Percentiles rank a stretch among this genome's conserved stretches.
phyloP scores from a whole-genome alignment of 2,888 invertebrate species.

The Oscheius sp. region DNA sequence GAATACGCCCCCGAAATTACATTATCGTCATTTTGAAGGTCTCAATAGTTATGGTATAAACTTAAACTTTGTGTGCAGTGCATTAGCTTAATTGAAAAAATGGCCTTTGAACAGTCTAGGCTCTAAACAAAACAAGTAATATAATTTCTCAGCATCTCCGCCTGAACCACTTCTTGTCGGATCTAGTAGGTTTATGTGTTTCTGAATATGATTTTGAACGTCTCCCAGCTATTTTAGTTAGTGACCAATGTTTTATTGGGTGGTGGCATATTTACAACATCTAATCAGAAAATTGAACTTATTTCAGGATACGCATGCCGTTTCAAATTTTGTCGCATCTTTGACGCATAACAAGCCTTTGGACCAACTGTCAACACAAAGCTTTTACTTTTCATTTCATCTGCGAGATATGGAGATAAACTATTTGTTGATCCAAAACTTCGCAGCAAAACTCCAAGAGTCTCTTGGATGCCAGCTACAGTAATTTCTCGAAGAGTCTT shows the following conservation, averaged over 20 bases:
- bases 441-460: no score
- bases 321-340: constrained; percentile 67
- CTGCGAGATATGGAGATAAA: constrained; percentile 21
- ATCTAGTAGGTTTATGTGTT: background rate
- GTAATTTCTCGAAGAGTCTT: no score
- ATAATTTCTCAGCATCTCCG: no score
- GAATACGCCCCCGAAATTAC: constrained; percentile 2
- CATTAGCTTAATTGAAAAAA: no score
- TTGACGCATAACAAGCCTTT: constrained; percentile 47
- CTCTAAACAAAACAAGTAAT: no score
- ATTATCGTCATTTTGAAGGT: background rate
- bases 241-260: background rate
- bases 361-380: constrained; percentile 5
- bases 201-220: background rate
- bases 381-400: background rate
- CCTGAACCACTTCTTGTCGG: background rate
- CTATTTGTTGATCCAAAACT: no score
- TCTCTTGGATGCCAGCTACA: no score
- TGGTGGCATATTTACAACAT: background rate
- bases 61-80: no score
- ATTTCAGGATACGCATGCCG: constrained; percentile 64
- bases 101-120: no score
- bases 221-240: background rate
- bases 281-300: no score
- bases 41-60: background rate